These are phyloP conservation scores for Porites divaricata DNA, from an alignment of 92 coral and sea anemone genomes.

Conservation along the genomic window DNA sequence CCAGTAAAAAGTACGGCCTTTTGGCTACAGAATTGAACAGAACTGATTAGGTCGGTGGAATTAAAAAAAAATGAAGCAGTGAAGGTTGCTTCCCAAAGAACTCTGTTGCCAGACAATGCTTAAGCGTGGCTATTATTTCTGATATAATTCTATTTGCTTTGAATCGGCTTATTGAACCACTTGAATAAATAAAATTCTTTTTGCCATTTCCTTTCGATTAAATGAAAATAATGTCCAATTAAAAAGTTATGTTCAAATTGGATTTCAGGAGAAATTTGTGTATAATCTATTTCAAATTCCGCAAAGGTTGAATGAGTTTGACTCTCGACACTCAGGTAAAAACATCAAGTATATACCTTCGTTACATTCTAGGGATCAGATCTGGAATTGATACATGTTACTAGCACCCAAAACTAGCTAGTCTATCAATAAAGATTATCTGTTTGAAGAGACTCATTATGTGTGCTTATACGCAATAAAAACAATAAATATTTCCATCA, in stretches of 20 bases:
- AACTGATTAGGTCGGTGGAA: no score
- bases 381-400: no score
- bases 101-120: neutral
- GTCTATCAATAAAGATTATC: neutral
- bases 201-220: neutral
- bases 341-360: no score
- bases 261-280: no score
- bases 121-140: neutral
- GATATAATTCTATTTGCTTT: neutral
- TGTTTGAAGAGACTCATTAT: neutral
- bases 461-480: neutral
- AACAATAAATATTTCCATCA: neutral
- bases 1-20: no score
- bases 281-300: no score
- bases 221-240: neutral
- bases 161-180: slow-evolving; percentile 5
- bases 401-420: neutral
- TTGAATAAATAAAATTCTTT: neutral
- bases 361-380: no score
- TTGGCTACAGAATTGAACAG: no score
- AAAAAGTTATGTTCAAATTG: no score
- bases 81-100: neutral
- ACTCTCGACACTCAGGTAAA: no score
- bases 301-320: no score
- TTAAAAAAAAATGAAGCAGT: no score